These are phyloP conservation scores for Daphoenositta chrysoptera DNA, from an alignment of 2,113 vertebrate species.

Conservation along the genomic window DNA sequence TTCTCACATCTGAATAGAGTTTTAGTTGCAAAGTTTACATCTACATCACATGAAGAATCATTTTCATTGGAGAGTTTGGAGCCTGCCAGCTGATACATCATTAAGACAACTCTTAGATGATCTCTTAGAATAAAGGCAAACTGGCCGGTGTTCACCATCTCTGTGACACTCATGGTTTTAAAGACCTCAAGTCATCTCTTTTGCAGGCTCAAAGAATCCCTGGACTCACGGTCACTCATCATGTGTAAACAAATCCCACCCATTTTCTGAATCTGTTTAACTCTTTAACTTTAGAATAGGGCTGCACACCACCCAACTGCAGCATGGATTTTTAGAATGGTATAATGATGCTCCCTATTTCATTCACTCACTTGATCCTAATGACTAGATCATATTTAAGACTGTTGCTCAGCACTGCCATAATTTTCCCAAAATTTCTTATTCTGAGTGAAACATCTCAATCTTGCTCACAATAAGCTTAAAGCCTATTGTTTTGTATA, in stretches of 20 bases:
- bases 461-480: neutral
- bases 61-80: neutral
- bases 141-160: neutral
- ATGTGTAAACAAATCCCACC: rapidly evolving
- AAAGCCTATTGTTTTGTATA: neutral
- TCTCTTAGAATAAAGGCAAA: neutral
- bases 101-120: neutral
- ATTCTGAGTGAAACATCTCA: neutral
- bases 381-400: neutral
- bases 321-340: neutral
- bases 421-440: neutral
- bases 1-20: neutral
- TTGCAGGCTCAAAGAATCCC: neutral
- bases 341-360: neutral
- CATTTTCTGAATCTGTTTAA: neutral
- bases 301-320: neutral
- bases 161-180: neutral
- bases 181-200: neutral
- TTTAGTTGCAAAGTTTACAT: neutral
- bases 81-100: neutral
- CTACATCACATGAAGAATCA: neutral
- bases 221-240: neutral
- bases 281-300: neutral
- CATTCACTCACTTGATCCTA: neutral
- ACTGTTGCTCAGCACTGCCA: neutral